Conservation (phyloP, 2,113 vertebrate genomes). For the Esox niger region DNA sequence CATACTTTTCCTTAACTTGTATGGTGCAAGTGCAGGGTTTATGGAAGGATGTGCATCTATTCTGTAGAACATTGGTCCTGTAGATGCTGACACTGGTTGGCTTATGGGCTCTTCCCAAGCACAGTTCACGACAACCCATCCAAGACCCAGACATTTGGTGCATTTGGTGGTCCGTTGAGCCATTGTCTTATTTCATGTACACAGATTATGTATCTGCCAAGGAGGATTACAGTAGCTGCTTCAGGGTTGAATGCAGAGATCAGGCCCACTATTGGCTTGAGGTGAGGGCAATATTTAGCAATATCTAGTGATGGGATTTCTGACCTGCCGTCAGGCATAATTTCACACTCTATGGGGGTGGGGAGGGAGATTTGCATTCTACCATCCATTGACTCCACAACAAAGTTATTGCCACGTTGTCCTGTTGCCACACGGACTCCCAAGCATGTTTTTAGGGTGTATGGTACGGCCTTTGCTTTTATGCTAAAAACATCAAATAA, state of each 20-base stretch:
- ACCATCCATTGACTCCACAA: neutral
- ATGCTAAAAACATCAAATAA: slow-evolving; percentile 18
- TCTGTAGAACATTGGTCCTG: no score
- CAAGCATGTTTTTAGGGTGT: slow-evolving; percentile 16
- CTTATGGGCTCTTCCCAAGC: no score
- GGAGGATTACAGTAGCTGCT: neutral
- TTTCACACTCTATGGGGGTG: neutral
- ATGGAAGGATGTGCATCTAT: no score
- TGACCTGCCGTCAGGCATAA: neutral
- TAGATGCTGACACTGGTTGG: no score
- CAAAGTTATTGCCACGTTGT: neutral
- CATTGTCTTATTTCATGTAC: neutral
- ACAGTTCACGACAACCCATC: neutral
- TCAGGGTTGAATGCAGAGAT: neutral
- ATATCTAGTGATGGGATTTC: no score
- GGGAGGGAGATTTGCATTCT: neutral
- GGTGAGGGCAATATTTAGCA: neutral
- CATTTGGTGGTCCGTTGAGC: neutral
- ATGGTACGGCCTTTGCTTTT: neutral
- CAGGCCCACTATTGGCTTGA: neutral
- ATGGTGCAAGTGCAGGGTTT: no score
- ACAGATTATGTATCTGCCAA: neutral
- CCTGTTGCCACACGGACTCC: neutral
- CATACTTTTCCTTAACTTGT: no score
- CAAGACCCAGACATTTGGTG: neutral